Base-by-base conservation (phyloP, 92 coral and sea anemone species). In the Diadumene lineata region DNA sequence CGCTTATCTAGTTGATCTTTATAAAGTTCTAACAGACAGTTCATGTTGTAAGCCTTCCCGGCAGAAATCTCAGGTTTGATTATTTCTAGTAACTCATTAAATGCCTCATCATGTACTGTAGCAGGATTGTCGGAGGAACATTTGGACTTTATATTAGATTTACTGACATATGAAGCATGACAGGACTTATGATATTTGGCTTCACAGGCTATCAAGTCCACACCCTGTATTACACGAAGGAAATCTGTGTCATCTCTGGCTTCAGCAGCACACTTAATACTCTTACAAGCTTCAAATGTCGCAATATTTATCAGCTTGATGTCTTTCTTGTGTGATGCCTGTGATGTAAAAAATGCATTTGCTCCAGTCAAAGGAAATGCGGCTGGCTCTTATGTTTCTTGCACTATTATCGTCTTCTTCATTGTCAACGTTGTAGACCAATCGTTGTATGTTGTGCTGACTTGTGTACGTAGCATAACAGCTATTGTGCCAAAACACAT, bases 161-260 rank as follows among this genome's bases (percentile, higher is more conserved):
- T 73, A 38, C 79, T 73, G 33, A 60, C 58, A 29, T 73, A 73
- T 8, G 79, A 73, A n/a, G 69, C 79, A 43, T 73, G 79, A 24
- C 79, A 73, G n/a, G 56, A 19, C 79, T 73, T 60, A 28, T 73
- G 79, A 38, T 73, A 73, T 18, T 21, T 60, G n/a, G 58, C 79
- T 31, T 60, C 69, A 73, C 30, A 16, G 11, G 79, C 69, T 38
- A 60, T 34, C 8, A 73, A 30, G 34, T 73, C 69, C 18, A 72
- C 66, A 51, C 79, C 58, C 46, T 34, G 43, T 21, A 81, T 34
- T 0, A 65, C 21, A 58, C 26, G 79, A 28, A 81, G 74, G 38
- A 81, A 53, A 19, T 32, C 56, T 15, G 64, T 68, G 58, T 81
- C 80, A 16, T 69, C 44, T 64, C 70, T 81, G 23, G 67, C 73